These are phyloP conservation scores for Agelastica alni DNA, from an alignment of 2,888 invertebrate genomes.

Conservation along the genomic window DNA sequence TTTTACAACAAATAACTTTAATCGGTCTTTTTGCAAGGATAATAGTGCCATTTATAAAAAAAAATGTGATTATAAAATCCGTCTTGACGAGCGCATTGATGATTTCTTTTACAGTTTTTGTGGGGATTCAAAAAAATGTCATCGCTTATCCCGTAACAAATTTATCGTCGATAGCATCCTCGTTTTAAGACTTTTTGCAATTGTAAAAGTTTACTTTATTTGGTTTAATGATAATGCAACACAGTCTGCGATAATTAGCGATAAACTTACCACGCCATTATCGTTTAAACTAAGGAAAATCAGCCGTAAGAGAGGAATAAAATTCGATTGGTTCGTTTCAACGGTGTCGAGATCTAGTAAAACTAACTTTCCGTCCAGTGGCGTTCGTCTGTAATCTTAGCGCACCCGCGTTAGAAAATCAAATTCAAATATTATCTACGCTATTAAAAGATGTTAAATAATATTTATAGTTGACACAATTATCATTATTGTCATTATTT, in stretches of 20 bases:
- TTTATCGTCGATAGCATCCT: not conserved
- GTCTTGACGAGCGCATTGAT: too few relatives aligned
- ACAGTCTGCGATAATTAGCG: slow-evolving; percentile 26
- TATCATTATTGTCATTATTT: too few relatives aligned
- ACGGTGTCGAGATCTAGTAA: slow-evolving; percentile 17
- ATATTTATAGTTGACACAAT: too few relatives aligned
- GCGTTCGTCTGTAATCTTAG: not conserved
- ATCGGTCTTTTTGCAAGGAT: too few relatives aligned
- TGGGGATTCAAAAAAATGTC: too few relatives aligned
- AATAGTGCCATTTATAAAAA: too few relatives aligned
- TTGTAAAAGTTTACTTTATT: slow-evolving; percentile 39
- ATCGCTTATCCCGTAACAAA: not conserved
- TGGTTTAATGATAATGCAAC: slow-evolving; percentile 42
- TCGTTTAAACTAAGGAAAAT: slow-evolving; percentile 26
- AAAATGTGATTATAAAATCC: too few relatives aligned
- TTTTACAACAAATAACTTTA: too few relatives aligned
- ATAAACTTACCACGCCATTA: slow-evolving; percentile 29
- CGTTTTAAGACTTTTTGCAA: slow-evolving; percentile 1
- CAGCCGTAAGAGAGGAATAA: slow-evolving; percentile 30
- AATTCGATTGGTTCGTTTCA: slow-evolving; percentile 27
- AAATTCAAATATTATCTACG: not conserved
- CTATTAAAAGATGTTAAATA: not conserved
- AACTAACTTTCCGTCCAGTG: slow-evolving; percentile 1
- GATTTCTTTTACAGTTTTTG: too few relatives aligned
- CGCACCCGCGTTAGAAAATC: not conserved